Base-by-base conservation (phyloP, 2,888 invertebrate genomes). In the Dysmachus trigonus region DNA sequence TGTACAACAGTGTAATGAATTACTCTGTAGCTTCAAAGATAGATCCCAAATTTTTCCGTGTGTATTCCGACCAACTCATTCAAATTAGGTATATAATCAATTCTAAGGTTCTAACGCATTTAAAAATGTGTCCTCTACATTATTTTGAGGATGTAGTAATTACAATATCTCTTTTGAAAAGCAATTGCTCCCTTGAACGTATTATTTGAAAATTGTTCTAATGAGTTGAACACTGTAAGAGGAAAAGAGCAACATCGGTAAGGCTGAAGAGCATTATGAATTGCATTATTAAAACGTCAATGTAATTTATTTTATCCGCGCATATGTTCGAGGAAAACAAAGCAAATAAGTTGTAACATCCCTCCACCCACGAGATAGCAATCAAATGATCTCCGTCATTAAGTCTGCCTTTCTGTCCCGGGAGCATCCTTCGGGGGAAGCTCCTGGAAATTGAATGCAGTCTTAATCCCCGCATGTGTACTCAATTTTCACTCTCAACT, bases 341-440 rank as follows among this genome's bases (percentile, higher is more conserved):
- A 84, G 51, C 74, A 74, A 85, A 85, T 74, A 71, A 74, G 13
- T 73, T 51, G 74, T 53, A 31, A 74, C 85, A 85, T 71, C 85
- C 89, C 88, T 88, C 89, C 91, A 89, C 91, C 91, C 90, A 90
- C 90, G 89, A 90, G 90, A 90, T 86, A 87, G 15, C 88, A 89
- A 89, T 91, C 90, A 90, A 91, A 90, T 90, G 89, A 90, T 90
- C 90, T 89, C 88, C 89, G 88, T 90, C 90, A 91, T 91, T 91
- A 90, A 88, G 89, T 85, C 77, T 77, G n/a, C 53, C 62, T 18
- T 6, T 30, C 22, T 38, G 73, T 18, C 33, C 30, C 6, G 30
- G 13, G 71, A 41, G n/a, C n/a, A n/a, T n/a, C 85, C 85, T 87
- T 85, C 87, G 41, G 81, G 88, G 87, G 87, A 87, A 73, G 53